phyloP scores from a whole-genome alignment of 2,797 vertebrate species.

The Oreochromis mossambicus region DNA sequence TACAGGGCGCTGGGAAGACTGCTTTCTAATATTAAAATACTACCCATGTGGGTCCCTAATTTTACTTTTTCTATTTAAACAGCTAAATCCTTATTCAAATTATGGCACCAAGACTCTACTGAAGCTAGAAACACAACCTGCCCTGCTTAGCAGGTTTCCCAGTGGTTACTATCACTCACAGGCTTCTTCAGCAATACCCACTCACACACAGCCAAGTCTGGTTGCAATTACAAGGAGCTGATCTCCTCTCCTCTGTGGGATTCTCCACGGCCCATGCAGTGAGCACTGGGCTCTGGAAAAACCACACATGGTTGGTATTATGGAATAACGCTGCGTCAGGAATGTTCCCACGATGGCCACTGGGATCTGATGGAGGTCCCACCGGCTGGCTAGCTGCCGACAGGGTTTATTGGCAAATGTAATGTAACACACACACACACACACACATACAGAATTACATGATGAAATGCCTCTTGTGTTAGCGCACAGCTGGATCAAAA shows the following conservation, averaged over 20 bases:
- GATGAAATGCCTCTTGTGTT: slow-evolving; percentile 21
- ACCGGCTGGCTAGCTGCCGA: slow-evolving; percentile 19
- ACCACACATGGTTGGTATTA: slow-evolving; percentile 77
- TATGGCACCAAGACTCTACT: background rate
- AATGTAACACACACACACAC: slow-evolving; percentile 35
- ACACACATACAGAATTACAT: slow-evolving; percentile 12
- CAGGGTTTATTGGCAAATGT: slow-evolving; percentile 51
- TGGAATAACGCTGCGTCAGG: slow-evolving; percentile 69
- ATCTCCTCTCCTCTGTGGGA: slow-evolving; percentile 52
- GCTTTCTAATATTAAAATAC: background rate
- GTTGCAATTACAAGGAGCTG: slow-evolving; percentile 57
- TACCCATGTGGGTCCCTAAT: background rate
- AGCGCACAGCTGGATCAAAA: slow-evolving; percentile 5
- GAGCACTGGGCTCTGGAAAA: slow-evolving; percentile 36
- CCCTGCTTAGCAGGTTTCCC: background rate
- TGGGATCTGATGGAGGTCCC: slow-evolving; percentile 51
- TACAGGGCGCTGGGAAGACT: background rate
- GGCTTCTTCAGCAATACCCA: background rate
- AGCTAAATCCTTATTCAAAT: background rate
- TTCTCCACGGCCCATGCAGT: slow-evolving; percentile 51
- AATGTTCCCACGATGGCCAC: slow-evolving; percentile 77
- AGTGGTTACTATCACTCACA: background rate
- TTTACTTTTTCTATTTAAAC: background rate
- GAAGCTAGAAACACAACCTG: background rate
- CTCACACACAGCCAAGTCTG: slow-evolving; percentile 13